Evolutionary conservation across 1,140 invertebrate species (phyloP).

Genomic region (Zaprionus camerounensis): DNA sequence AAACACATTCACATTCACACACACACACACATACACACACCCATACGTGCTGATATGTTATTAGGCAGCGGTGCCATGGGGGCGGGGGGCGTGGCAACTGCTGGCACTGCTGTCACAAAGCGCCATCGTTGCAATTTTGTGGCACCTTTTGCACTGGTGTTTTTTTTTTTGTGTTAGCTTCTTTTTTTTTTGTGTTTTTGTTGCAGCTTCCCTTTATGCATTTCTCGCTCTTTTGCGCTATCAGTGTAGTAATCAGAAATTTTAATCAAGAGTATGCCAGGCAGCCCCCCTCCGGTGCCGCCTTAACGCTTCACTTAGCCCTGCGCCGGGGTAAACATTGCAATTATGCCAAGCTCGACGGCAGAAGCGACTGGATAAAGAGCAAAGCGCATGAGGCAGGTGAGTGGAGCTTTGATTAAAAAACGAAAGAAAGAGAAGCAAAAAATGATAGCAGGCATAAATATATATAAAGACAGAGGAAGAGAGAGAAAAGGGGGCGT

Average conservation of each 20-base stretch:
- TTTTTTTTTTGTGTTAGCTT: slow-evolving; percentile 11
- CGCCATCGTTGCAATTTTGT: slow-evolving; percentile 74
- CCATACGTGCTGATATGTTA: slow-evolving; percentile 60
- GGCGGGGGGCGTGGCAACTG: slow-evolving; percentile 7
- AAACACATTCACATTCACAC: slow-evolving; percentile 40
- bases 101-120: slow-evolving; percentile 59
- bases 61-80: slow-evolving; percentile 54
- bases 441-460: slow-evolving; percentile 7
- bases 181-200: slow-evolving; percentile 23
- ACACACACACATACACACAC: not conserved
- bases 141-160: slow-evolving; percentile 60
- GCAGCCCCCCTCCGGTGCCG: slow-evolving; percentile 38
- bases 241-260: slow-evolving; percentile 82
- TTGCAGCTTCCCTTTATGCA: slow-evolving; percentile 37
- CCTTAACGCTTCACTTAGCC: slow-evolving; percentile 79
- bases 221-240: slow-evolving; percentile 65
- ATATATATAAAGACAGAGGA: not conserved
- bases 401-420: slow-evolving; percentile 75
- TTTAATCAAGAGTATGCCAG: slow-evolving; percentile 74
- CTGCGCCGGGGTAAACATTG: slow-evolving; percentile 72
- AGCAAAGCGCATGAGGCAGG: slow-evolving; percentile 59
- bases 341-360: slow-evolving; percentile 69
- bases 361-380: slow-evolving; percentile 38
- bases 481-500: not conserved
- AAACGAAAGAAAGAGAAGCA: slow-evolving; percentile 12